Evolutionary conservation across 2,113 vertebrate species (phyloP), one percentile per base, ranked within the genome.

Genomic region (Calonectris borealis): DNA sequence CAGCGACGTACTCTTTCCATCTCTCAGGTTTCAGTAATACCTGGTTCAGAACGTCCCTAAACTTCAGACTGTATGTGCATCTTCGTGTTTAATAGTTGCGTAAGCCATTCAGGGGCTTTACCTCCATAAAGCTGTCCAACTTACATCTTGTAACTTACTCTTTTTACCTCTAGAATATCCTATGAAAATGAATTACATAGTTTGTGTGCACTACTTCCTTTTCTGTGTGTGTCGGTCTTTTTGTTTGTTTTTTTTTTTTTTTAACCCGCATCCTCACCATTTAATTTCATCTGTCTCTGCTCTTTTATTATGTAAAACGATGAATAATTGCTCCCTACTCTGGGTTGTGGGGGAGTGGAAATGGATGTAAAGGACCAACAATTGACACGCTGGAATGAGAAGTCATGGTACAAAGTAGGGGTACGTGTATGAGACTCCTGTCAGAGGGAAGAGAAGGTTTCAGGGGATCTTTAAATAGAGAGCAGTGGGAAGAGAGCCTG

Each of bases 401-500:
- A 51, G 32, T 24, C n/a, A 51, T 55, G 49, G 9, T 58, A 6
- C 46, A 15, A 19, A 62, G 57, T 16, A 14, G n/a, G 57, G 52
- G 18, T 62, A 7, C 3, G 3, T 20, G 8, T 40, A 2, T 3
- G n/a, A 55, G 77, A 12, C 32, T 91, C 21, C 25, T 54, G 34
- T 86, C 71, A 5, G 82, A 69, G 52, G 57, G 48, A 84, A 22
- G 73, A 38, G 89, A 66, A 54, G 49, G n/a, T 78, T 88, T 81
- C 51, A 22, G 42, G 61, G 15, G 40, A 4, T 51, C 95, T 93
- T 93, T 96, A 89, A 92, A 87, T 71, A 89, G 77, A 84, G 93
- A 93, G 58, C 70, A 42, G 51, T 70, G 79, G 71, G 71, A 96
- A 83, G 85, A 64, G 70, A 77, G 46, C 42, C 46, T 80, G 68